Conservation (phyloP, 2,888 invertebrate species). For the Idaea dimidiata region DNA sequence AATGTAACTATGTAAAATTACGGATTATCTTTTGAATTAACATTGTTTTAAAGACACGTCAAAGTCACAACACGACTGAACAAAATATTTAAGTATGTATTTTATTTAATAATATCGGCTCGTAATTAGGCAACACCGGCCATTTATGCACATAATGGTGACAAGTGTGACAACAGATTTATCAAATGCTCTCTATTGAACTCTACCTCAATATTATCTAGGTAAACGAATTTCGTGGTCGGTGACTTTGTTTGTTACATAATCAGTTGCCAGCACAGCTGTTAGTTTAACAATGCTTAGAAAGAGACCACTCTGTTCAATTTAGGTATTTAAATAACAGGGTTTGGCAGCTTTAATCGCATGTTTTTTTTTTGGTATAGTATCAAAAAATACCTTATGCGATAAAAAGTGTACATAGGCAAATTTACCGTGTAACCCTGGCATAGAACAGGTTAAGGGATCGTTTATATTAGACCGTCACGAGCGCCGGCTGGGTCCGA, state of each 20-base stretch:
- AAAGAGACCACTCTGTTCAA: background rate
- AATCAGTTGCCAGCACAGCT: background rate
- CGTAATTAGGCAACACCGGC: background rate
- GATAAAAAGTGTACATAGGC: too few relatives aligned
- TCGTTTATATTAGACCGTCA: too few relatives aligned
- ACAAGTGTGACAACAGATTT: background rate
- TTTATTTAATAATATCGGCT: background rate
- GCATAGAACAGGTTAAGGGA: too few relatives aligned
- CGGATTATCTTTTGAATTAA: too few relatives aligned
- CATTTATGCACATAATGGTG: background rate
- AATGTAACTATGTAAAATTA: too few relatives aligned
- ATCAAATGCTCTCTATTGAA: background rate
- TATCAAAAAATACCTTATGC: too few relatives aligned
- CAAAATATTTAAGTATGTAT: too few relatives aligned
- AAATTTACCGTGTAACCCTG: too few relatives aligned
- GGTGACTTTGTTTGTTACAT: background rate
- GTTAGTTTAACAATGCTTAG: background rate
- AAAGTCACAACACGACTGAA: too few relatives aligned
- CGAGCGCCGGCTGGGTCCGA: too few relatives aligned
- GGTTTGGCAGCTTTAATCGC: background rate
- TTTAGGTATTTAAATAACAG: background rate
- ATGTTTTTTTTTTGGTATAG: too few relatives aligned
- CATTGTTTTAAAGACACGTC: too few relatives aligned
- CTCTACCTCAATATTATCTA: background rate
- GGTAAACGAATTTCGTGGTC: slow-evolving; percentile 1